Base-by-base conservation (phyloP, 2,888 invertebrate genomes). In the Metacarcinus magister region DNA sequence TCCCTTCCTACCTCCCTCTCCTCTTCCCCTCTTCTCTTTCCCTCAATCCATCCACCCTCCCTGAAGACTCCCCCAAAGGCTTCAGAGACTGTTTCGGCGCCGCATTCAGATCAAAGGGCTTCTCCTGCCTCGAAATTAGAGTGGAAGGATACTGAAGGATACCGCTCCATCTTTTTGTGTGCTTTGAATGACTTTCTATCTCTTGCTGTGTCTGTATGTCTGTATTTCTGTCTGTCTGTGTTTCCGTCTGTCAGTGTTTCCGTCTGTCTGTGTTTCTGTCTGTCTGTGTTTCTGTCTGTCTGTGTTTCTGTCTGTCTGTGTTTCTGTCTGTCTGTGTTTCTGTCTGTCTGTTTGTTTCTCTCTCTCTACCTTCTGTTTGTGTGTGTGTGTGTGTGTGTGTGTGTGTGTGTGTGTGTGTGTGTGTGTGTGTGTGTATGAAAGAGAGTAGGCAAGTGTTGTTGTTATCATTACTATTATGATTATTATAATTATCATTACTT, bases 61-160 rank as follows among this genome's bases (percentile, higher is more conserved):
- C 75, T 75, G 75, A 75, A 75, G 28, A 75, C 32, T 82, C 82
- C 32, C 82, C 82, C 23, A 67, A 82, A 82, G 32, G 28, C 82
- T 82, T 82, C 82, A 82, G 28, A 32, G 82, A 82, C 82, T 82
- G 32, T 32, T 82, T 82, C 82, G 32, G 82, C 82, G 82, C 82
- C 82, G 28, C 82, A 32, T 32, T 32, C 82, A 82, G 82, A 82
- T 82, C 82, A 82, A 82, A 82, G 82, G 32, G 32, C 82, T 32
- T 82, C 32, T 13, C 13, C 32, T 8, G 82, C 82, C 13, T 82
- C 32, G 32, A 28, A 82, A 82, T 82, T 82, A 82, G 82, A 82
- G 82, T 82, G 82, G 32, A 82, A 82, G 82, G 82, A 82, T 82
- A 28, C 82, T 32, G 82, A 82, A 32, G 82, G 82, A 32, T 82